A percentile compares a stretch with the other conserved stretches of the same genome.
Conservation (phyloP, 2,113 vertebrate genomes). For the Cryptotis parvus region DNA sequence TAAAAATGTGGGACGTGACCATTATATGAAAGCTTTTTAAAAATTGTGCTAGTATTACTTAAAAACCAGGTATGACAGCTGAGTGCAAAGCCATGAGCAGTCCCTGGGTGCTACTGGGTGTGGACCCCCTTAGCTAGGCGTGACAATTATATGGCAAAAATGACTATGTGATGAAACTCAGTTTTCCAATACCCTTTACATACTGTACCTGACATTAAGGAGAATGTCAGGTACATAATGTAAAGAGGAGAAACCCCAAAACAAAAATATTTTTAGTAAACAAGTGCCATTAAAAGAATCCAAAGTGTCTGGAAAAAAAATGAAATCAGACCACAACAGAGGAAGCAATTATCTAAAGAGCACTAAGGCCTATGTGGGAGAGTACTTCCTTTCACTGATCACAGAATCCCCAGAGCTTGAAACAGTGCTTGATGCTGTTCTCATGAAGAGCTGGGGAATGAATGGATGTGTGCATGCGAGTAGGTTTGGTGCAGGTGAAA, state of each 20-base stretch:
- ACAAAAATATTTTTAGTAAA: slow-evolving; percentile 18
- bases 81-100: too few species aligned
- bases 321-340: neutral
- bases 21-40: too few species aligned
- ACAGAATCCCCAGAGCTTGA: neutral
- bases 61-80: too few species aligned
- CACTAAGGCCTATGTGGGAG: neutral
- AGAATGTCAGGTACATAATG: too few species aligned
- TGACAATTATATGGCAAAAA: too few species aligned
- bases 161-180: neutral
- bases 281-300: slow-evolving; percentile 18
- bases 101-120: too few species aligned
- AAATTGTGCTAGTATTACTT: too few species aligned
- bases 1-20: too few species aligned
- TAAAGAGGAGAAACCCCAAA: slow-evolving; percentile 22
- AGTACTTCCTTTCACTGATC: neutral
- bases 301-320: neutral
- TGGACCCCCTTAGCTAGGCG: too few species aligned
- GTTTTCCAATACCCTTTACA: neutral
- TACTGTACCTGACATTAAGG: neutral
- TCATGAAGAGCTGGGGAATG: neutral
- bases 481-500: neutral
- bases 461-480: neutral
- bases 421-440: neutral
- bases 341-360: neutral